Conservation (phyloP, 2,888 invertebrate genomes). For the Aphrophora alni region DNA sequence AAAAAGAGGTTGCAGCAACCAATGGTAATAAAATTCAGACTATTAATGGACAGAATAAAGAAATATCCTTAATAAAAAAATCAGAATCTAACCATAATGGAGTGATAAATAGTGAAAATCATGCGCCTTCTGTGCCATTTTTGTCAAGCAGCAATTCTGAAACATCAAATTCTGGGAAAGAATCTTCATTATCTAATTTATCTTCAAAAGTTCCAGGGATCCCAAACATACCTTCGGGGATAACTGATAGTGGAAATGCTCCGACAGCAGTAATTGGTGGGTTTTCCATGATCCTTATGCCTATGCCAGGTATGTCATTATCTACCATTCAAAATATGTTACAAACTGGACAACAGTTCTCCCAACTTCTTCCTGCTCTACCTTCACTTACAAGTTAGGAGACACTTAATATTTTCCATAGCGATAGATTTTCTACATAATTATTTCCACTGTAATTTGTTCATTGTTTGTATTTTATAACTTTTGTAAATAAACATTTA, state of each 20-base stretch:
- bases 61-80: background rate
- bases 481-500: background rate
- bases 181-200: background rate
- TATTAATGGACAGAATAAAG: background rate
- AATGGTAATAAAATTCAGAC: background rate
- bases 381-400: slow-evolving; percentile 16
- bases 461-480: background rate
- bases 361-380: slow-evolving; percentile 23
- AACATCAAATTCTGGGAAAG: background rate
- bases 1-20: background rate
- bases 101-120: background rate
- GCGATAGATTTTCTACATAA: background rate
- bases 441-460: no score
- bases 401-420: background rate
- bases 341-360: slow-evolving; percentile 27
- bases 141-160: background rate
- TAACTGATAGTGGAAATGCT: background rate
- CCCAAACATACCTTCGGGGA: background rate
- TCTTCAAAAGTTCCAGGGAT: background rate
- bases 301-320: slow-evolving; percentile 27
- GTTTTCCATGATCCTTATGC: slow-evolving; percentile 28
- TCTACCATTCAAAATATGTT: slow-evolving; percentile 21
- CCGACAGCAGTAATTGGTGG: slow-evolving; percentile 29
- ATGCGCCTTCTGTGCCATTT: background rate
- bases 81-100: background rate